These are phyloP conservation scores for Aphelocoma californica DNA, from an alignment of 2,797 vertebrate genomes.

Conservation along the genomic window DNA sequence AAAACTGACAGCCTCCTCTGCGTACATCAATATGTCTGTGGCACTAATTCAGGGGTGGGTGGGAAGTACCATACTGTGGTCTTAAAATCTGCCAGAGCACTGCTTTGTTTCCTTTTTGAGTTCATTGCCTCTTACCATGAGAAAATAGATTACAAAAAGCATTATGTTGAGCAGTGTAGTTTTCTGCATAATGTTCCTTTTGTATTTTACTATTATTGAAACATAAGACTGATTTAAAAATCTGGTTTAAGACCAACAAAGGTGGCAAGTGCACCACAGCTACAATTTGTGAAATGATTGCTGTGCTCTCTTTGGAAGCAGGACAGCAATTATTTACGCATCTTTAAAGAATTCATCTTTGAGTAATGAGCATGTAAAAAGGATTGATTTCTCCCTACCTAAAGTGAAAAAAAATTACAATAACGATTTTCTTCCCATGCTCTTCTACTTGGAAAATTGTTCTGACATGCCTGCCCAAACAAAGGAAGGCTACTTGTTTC, in stretches of 20 bases:
- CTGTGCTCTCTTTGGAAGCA: background rate
- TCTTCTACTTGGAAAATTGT: background rate
- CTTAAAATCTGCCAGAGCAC: background rate
- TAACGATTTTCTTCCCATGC: background rate
- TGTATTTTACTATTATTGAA: background rate
- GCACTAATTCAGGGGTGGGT: background rate
- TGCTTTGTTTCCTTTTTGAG: background rate
- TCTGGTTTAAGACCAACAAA: background rate
- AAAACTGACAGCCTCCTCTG: background rate
- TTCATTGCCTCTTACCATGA: background rate
- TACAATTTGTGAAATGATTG: background rate
- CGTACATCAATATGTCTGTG: background rate
- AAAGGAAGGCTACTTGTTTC: background rate
- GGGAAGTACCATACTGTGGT: background rate
- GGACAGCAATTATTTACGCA: background rate
- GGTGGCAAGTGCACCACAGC: background rate
- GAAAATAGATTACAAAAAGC: background rate
- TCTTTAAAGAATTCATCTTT: background rate
- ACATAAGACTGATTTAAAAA: background rate
- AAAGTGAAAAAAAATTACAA: background rate
- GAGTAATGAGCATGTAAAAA: background rate
- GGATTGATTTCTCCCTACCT: background rate
- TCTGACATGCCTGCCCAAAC: background rate
- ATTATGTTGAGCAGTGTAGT: background rate
- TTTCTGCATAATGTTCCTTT: background rate